Percentiles rank a stretch among this genome's conserved stretches.
Conservation (phyloP, 2,113 vertebrate species). For the Atlantisia rogersi region DNA sequence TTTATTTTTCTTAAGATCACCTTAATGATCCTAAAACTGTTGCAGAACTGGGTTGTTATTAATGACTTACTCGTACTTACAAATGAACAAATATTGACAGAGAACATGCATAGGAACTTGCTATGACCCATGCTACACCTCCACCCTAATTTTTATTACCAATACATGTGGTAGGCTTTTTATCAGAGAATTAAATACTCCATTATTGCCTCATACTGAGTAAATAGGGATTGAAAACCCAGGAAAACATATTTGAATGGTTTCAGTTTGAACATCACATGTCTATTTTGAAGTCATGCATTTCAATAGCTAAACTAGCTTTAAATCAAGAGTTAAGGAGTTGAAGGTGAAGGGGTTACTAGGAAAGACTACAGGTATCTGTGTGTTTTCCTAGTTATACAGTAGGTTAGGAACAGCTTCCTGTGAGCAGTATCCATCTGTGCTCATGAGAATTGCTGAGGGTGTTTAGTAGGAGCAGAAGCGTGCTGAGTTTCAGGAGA, state of each 20-base stretch:
- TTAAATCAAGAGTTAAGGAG: not conserved
- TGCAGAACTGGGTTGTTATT: not conserved
- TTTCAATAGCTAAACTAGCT: not conserved
- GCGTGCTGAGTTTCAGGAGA: not conserved
- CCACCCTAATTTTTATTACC: not conserved
- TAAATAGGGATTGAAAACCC: not conserved
- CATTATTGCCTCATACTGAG: not conserved
- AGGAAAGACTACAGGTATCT: not conserved
- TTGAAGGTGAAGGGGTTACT: not conserved
- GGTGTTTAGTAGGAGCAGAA: not conserved
- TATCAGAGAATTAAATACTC: not conserved
- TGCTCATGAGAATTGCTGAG: not conserved
- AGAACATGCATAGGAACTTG: not conserved
- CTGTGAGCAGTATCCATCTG: not conserved
- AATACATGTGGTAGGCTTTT: not conserved
- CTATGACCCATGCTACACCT: not conserved
- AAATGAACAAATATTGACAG: not conserved
- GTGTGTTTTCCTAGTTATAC: rapidly evolving
- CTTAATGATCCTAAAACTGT: not conserved
- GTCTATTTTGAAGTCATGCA: not conserved
- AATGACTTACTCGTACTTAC: not conserved
- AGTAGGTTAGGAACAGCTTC: not conserved
- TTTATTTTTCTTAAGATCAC: not conserved
- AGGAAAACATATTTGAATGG: not conserved
- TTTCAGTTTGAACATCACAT: not conserved